phyloP scores from a whole-genome alignment of 2,113 vertebrate genomes.

The Neolamprologus variostigma region DNA sequence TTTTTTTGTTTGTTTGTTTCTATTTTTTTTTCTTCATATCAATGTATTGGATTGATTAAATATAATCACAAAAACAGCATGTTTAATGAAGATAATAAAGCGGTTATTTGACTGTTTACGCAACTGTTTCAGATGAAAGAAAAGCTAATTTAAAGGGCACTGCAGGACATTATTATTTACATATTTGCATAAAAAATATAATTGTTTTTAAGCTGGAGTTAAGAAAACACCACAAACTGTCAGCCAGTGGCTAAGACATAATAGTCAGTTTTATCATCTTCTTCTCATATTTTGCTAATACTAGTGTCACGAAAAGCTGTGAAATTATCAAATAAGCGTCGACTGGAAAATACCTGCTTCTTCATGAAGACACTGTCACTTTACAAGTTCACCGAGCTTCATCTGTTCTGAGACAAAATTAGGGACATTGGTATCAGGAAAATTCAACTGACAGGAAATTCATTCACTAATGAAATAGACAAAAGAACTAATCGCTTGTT shows the following conservation, averaged over 20 bases:
- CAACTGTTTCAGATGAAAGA: not conserved
- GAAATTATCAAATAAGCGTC: slow-evolving; percentile 19
- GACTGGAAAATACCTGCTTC: slow-evolving; percentile 3
- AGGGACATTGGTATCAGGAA: not conserved
- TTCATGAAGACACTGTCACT: slow-evolving; percentile 8
- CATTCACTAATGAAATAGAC: slow-evolving; percentile 45
- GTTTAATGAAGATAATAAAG: not conserved
- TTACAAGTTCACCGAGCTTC: slow-evolving; percentile 27
- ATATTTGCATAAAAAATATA: not conserved
- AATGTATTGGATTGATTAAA: not conserved
- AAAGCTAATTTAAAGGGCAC: not conserved
- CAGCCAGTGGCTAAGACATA: not conserved
- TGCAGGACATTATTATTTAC: not conserved
- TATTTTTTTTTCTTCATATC: not conserved
- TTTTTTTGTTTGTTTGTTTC: not conserved
- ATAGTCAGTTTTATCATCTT: not conserved
- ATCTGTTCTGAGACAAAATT: slow-evolving; percentile 10
- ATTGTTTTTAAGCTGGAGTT: not conserved
- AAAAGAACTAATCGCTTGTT: slow-evolving; percentile 42
- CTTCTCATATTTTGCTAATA: not conserved
- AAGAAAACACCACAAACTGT: not conserved
- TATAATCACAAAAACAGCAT: not conserved
- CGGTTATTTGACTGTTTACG: not conserved
- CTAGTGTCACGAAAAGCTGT: not conserved
- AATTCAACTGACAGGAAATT: slow-evolving; percentile 48